Conservation (phyloP, 2,888 invertebrate genomes). For the Sarcophaga carnaria region DNA sequence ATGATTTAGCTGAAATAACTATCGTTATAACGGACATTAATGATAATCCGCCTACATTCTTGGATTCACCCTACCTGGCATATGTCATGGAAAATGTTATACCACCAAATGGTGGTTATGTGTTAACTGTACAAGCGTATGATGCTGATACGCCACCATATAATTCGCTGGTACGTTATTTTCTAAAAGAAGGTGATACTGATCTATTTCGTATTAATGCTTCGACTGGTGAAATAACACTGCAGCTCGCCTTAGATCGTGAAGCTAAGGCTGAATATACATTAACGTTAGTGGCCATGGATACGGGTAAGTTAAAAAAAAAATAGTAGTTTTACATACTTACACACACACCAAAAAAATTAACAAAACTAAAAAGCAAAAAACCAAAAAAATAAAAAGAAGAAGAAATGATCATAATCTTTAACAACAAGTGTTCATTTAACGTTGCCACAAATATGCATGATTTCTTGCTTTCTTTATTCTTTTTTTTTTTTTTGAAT, state of each 20-base stretch:
- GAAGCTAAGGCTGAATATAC: conserved; percentile 92
- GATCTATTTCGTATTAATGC: conserved; percentile 96
- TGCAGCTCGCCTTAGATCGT: conserved; percentile 91
- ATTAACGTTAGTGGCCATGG: conserved; percentile 94
- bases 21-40: conserved; percentile 95
- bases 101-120: conserved; percentile 90
- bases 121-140: conserved; percentile 92
- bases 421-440: conserved; percentile 67
- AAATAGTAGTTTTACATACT: conserved; percentile 9
- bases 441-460: conserved; percentile 62
- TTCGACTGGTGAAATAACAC: conserved; percentile 93
- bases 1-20: conserved; percentile 90
- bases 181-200: conserved; percentile 95
- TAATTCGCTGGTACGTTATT: conserved; percentile 94
- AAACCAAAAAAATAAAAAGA: conserved; percentile 4
- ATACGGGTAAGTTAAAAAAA: conserved; percentile 88
- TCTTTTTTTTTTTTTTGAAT: background rate
- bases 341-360: conserved; percentile 20
- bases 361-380: background rate
- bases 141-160: conserved; percentile 96
- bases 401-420: conserved; percentile 61
- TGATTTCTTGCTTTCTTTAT: conserved; percentile 22
- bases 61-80: conserved; percentile 96
- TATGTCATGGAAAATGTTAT: conserved; percentile 96
- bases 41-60: conserved; percentile 95